Conservation (phyloP, 2,888 invertebrate genomes). For the Drosophila leonis region DNA sequence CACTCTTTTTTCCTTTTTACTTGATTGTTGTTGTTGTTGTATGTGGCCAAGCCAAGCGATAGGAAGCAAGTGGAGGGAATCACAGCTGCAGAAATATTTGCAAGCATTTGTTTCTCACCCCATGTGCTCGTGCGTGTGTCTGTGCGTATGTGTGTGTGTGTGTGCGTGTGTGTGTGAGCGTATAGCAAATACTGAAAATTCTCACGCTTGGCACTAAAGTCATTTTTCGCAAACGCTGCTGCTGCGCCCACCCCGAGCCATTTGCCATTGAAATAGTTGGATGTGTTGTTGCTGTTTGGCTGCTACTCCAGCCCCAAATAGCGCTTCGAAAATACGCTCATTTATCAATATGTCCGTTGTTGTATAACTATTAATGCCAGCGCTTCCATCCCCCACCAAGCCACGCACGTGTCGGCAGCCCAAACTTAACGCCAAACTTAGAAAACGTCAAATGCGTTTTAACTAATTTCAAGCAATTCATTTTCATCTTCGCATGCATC, state of each 20-base stretch:
- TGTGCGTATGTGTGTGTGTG: slow-evolving; percentile 20
- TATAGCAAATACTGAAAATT: slow-evolving; percentile 55
- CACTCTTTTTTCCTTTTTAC: no score
- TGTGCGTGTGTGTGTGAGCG: slow-evolving; percentile 11
- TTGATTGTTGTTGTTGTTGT: slow-evolving; percentile 23
- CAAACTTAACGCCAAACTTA: slow-evolving; percentile 60
- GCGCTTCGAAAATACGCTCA: slow-evolving; percentile 74
- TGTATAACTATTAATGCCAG: slow-evolving; percentile 81
- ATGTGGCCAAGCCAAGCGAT: slow-evolving; percentile 26
- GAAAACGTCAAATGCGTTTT: slow-evolving; percentile 73
- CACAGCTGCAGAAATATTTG: slow-evolving; percentile 78
- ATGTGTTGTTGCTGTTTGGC: slow-evolving; percentile 32
- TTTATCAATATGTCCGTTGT: slow-evolving; percentile 84
- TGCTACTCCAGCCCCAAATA: slow-evolving; percentile 29
- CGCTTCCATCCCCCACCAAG: slow-evolving; percentile 2
- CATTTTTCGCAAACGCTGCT: slow-evolving; percentile 66
- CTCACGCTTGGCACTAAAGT: slow-evolving; percentile 75
- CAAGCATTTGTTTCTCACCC: slow-evolving; percentile 74
- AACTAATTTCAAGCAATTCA: slow-evolving; percentile 77
- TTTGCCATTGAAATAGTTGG: slow-evolving; percentile 74
- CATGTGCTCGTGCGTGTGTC: slow-evolving; percentile 24
- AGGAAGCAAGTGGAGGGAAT: slow-evolving; percentile 53
- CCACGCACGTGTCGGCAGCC: slow-evolving; percentile 44
- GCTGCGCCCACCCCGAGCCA: slow-evolving; percentile 46
- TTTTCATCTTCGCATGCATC: slow-evolving; percentile 69